Base-by-base conservation (phyloP, 2,113 vertebrate genomes). In the Crotophaga sulcirostris region DNA sequence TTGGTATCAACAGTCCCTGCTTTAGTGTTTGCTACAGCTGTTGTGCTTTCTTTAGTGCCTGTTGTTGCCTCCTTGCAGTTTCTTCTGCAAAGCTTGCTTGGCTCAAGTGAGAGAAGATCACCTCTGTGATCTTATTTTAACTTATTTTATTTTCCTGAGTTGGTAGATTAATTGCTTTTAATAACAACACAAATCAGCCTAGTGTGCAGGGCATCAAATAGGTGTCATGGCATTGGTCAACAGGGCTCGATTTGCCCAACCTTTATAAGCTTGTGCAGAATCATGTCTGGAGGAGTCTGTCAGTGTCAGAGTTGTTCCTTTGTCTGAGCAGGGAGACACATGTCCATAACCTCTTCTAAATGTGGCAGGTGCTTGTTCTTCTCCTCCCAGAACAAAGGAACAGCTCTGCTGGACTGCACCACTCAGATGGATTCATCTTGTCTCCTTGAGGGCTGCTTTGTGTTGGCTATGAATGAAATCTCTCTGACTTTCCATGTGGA, bases 351-450 rank as follows among this genome's bases (percentile, higher is more conserved):
- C 70, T 96, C 89, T 94, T 96, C 87, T 89, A 93, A 89, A 85
- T 36, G 81, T 25, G 62, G 47, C 42, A 55, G 10, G 49, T 29
- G 26, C 81, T 91, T 89, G 45, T 54, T 90, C 45, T 87, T 83
- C 55, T 45, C 21, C 13, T 31, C 18, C 55, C 70, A 51, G 73
- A 17, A 70, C 77, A 63, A 92, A 26, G 34, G 47, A 90, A 80
- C 36, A 47, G 56, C 73, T 97, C 91, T 91, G 75, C 69, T 86
- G 83, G 84, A 92, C 67, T 75, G 59, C 86, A 91, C 79, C 59
- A 93, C 89, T 91, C 88, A 94, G 94, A 42, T 66, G 95, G 94
- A 95, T 96, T 89, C 69, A 90, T 95, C 96, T 88, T 6, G 13
- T 82, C 38, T 97, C 88, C 91, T 91, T 75, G 51, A 92, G 91